Conservation (phyloP, 2,113 vertebrate genomes). For the Hippolais icterina region DNA sequence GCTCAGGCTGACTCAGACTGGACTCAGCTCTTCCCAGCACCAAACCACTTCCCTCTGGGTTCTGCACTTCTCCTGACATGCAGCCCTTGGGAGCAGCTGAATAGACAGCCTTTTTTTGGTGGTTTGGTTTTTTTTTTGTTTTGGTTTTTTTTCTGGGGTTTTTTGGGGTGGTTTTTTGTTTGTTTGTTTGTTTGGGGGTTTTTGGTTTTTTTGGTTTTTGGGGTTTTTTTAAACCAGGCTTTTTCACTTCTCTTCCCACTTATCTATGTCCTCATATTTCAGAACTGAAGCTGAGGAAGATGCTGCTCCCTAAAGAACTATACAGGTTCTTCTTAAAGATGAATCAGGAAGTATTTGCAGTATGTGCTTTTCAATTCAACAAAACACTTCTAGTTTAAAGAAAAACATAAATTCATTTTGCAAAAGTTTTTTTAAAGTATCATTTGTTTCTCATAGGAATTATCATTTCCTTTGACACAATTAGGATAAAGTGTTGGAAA, state of each 20-base stretch:
- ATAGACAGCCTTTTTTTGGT: background rate
- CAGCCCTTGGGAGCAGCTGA: rapidly evolving
- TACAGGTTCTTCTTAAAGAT: background rate
- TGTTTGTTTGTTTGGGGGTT: no score
- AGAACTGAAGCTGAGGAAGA: background rate
- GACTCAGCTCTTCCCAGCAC: background rate
- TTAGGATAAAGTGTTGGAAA: background rate
- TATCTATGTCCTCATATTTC: background rate
- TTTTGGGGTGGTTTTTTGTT: no score
- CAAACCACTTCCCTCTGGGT: rapidly evolving
- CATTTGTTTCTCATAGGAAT: background rate
- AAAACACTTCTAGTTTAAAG: background rate
- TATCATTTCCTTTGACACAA: background rate
- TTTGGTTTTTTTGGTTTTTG: no score
- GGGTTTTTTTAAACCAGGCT: rapidly evolving
- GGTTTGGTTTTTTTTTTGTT: no score
- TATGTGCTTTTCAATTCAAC: background rate
- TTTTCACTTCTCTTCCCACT: background rate
- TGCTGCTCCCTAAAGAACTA: background rate
- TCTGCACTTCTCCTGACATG: rapidly evolving
- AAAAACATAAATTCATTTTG: background rate
- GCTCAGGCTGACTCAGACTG: background rate
- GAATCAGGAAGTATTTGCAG: background rate
- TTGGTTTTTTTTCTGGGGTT: background rate
- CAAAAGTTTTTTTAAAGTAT: background rate